Evolutionary conservation across 2,113 vertebrate species (phyloP), one percentile per base, ranked within the genome.

Genomic region (Corvus cornix): DNA sequence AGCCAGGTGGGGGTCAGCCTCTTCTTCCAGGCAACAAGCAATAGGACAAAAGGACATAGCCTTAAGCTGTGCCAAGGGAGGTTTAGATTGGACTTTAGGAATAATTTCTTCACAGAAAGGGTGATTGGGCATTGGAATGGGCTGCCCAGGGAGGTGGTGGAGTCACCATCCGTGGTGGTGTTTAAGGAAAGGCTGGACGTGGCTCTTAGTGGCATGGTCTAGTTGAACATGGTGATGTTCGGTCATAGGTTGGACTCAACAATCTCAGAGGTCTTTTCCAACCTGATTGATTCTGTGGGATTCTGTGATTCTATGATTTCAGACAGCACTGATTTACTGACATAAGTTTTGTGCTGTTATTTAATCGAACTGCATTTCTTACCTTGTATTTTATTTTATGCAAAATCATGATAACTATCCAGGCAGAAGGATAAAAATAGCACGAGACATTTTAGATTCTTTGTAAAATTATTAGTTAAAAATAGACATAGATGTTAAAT

Each of bases 1-100:
- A 69, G 41, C 18, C 41, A 20, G 35, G 35, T 23, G 31, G 10
- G 39, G 10, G 4, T 24, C 0, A 0, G 30, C 6, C 41, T 48
- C 63, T 49, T 69, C 41, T 62, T 26, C 17, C 48, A 23, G 48
- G 3, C 30, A 69, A 9, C 35, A 12, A 69, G 63, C 27, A 27
- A 23, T 10, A 49, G 26, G 20, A 49, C 12, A 4, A 49, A 30
- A 69, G 55, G 26, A 37, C 21, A 41, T 11, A 28, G 31, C 37
- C 41, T 69, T 55, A 28, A 76, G 18, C 22, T 63, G 31, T 41
- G 43, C 22, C 8, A 37, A 15, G 22, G 15, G 35, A 69, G 27
- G 19, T 63, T 70, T 49, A 37, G 30, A 22, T 12, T 62, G 48
- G 56, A 70, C 31, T 63, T 43, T 8, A 49, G 56, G 5, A 56